Conservation (phyloP, 2,888 invertebrate species). For the Mechanitis messenoides region DNA sequence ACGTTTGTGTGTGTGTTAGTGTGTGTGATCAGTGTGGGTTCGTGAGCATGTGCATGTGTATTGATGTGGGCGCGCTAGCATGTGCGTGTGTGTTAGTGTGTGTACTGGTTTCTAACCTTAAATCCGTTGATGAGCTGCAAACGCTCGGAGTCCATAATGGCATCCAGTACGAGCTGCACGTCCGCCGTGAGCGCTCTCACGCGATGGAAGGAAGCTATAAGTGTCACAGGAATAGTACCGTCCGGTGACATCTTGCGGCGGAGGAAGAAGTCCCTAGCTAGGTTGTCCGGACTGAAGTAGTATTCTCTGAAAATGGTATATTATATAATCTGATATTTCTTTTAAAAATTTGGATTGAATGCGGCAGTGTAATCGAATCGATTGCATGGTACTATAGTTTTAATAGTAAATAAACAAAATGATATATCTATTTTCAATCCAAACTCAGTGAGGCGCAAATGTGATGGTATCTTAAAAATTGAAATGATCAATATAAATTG, state of each 20-base stretch:
- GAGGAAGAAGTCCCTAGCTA: constrained; percentile 96
- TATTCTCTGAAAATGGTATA: constrained; percentile 85
- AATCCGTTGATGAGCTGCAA: constrained; percentile 86
- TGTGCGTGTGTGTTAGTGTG: neutral
- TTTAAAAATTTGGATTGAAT: too few species aligned
- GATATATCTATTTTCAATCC: too few species aligned
- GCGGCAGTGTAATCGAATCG: too few species aligned
- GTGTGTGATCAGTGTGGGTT: neutral
- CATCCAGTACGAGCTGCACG: constrained; percentile 87
- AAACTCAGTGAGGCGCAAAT: too few species aligned
- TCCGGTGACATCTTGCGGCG: constrained; percentile 96
- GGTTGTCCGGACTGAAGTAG: constrained; percentile 98
- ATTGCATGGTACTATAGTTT: too few species aligned
- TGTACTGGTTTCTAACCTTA: constrained; percentile 71
- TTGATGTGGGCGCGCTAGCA: neutral
- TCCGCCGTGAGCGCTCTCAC: constrained; percentile 92
- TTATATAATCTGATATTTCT: too few species aligned
- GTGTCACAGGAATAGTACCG: constrained; percentile 93
- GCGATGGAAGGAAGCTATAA: constrained; percentile 97
- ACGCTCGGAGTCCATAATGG: constrained; percentile 89
- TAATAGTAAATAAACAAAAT: too few species aligned
- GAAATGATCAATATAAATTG: too few species aligned
- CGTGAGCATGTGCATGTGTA: neutral
- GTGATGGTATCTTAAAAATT: too few species aligned
- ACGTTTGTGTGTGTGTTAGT: too few species aligned